Base-by-base conservation (phyloP, 2,797 vertebrate genomes). In the Diplodus puntazzo region DNA sequence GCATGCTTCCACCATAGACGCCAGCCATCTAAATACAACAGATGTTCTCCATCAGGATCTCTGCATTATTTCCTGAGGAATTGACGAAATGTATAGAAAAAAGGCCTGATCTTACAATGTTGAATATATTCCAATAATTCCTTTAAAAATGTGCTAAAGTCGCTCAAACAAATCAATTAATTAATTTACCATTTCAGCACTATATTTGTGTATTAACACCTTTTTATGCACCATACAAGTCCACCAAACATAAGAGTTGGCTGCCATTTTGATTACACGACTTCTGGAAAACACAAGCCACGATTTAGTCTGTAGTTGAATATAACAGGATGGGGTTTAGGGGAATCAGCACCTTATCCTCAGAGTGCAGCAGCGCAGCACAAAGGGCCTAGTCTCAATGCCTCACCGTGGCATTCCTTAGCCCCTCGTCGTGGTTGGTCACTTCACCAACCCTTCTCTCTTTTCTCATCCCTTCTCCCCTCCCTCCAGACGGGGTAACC, bases 371-470 rank as follows among this genome's bases (percentile, higher is more conserved):
- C 70, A 58, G 69, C 27, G 11, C 75, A 62, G 67, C 72, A 88
- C 83, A 85, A 82, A 87, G 76, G 73, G 57, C 79, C 61, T 23
- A 13, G 77, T 67, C 77, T 88, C 80, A 60, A 11, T 71, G 43
- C 65, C 65, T 87, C 77, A 55, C 70, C 50, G 69, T 74, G 27
- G 79, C 68, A 64, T 86, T 85, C 78, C 72, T 77, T 52, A 43
- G 72, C 75, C 21, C 69, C 62, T 83, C 53, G 54, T 69, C 18
- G 25, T 48, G 54, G 77, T 62, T 46, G 81, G 84, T 82, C 75
- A 81, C 77, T 77, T 83, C 53, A 75, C 43, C 69, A 39, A 54
- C 60, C 54, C 45, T 48, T 25, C 55, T 70, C 39, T 58, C 39
- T 60, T 64, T 10, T 60, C 73, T 52, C 53, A 17, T 17, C 60